Evolutionary conservation across 2,113 vertebrate species (phyloP).

Genomic region (Halcyon senegalensis): DNA sequence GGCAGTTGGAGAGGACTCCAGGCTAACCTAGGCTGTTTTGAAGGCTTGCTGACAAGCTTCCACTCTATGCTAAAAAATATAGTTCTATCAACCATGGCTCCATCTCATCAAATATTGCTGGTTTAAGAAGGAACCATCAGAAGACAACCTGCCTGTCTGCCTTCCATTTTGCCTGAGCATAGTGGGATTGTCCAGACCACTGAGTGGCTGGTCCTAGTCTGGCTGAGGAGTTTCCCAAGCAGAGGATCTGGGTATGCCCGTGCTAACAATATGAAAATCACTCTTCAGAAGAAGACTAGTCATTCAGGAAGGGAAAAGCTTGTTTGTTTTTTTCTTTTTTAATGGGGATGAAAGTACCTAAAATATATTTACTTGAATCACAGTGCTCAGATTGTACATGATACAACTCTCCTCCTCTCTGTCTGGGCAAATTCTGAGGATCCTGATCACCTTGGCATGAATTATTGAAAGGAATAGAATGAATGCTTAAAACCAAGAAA

Average conservation of each 20-base stretch:
- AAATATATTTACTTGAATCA: background rate
- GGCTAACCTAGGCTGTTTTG: background rate
- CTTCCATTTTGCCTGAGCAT: background rate
- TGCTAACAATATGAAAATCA: background rate
- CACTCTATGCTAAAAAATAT: background rate
- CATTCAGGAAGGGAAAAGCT: background rate
- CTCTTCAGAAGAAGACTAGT: background rate
- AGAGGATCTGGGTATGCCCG: background rate
- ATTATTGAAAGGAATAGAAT: conserved; percentile 17
- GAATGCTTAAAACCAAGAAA: background rate
- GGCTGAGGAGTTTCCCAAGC: background rate
- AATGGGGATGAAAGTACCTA: background rate
- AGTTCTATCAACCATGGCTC: background rate
- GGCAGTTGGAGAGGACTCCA: background rate
- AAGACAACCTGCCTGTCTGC: background rate
- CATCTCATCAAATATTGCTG: background rate
- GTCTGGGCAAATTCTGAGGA: background rate
- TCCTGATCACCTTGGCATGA: background rate
- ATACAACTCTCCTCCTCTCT: background rate
- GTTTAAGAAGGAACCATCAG: background rate
- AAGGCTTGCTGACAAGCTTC: background rate
- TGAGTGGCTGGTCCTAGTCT: background rate
- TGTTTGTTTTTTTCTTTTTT: background rate
- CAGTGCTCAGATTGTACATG: background rate
- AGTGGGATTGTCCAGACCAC: background rate